Percentiles rank a stretch among this genome's conserved stretches.
phyloP scores from a whole-genome alignment of 2,888 invertebrate genomes.

The Lithosia quadra region DNA sequence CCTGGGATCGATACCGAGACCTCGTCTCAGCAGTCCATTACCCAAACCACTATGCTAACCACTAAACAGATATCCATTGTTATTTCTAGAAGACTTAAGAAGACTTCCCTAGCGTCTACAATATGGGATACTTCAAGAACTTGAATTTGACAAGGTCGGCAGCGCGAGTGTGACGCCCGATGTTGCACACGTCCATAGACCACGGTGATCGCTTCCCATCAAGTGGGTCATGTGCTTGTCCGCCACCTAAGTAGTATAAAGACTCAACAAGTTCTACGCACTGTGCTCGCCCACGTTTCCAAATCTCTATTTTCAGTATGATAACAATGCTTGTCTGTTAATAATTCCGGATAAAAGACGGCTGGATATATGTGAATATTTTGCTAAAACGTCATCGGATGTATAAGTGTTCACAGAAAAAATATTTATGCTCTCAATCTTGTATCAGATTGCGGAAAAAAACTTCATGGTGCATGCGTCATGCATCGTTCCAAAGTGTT shows the following conservation, averaged over 20 bases:
- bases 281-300: conserved; percentile 34
- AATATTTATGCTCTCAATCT: conserved; percentile 20
- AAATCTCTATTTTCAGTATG: conserved; percentile 39
- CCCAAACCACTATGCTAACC: too few relatives aligned
- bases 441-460: conserved; percentile 31
- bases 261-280: conserved; percentile 19
- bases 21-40: too few relatives aligned
- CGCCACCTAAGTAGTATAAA: too few relatives aligned
- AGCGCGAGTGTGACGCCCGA: too few relatives aligned
- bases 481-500: conserved; percentile 10
- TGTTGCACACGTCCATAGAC: too few relatives aligned
- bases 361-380: conserved; percentile 9
- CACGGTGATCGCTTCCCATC: too few relatives aligned
- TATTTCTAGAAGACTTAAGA: conserved; percentile 12
- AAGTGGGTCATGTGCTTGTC: too few relatives aligned
- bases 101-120: too few relatives aligned
- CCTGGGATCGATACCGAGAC: too few relatives aligned
- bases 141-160: too few relatives aligned
- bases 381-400: conserved; percentile 30
- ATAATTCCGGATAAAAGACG: conserved; percentile 31
- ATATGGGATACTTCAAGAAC: too few relatives aligned
- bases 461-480: conserved; percentile 22
- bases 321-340: conserved; percentile 9
- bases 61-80: too few relatives aligned
- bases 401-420: conserved; percentile 24